phyloP scores from a whole-genome alignment of 2,797 vertebrate genomes.

The Pyrrhura leucotis region DNA sequence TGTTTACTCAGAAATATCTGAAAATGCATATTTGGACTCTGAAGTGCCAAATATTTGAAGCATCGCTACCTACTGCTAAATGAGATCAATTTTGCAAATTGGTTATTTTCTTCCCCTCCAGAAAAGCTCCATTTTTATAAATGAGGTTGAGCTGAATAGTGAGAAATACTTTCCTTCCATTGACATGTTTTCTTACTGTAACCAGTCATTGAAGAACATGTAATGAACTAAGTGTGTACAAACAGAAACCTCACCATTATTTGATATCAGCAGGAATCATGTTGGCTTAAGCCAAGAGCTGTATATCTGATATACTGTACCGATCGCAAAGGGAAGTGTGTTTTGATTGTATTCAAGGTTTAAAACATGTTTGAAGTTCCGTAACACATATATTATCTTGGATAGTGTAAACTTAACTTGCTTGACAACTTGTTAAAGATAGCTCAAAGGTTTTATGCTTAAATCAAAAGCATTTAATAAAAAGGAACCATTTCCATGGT shows the following conservation, averaged over 20 bases:
- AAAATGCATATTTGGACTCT: slow-evolving; percentile 30
- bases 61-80: slow-evolving; percentile 42
- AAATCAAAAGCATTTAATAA: not conserved
- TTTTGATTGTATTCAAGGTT: not conserved
- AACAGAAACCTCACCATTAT: not conserved
- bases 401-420: not conserved
- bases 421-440: not conserved
- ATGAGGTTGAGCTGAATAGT: not conserved
- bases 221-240: not conserved
- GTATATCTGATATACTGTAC: not conserved
- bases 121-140: not conserved
- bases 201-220: not conserved
- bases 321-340: not conserved
- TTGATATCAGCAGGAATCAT: not conserved
- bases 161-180: not conserved
- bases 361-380: not conserved
- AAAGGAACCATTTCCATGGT: not conserved
- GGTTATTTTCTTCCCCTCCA: slow-evolving; percentile 17
- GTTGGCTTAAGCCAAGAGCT: not conserved
- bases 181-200: not conserved
- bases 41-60: slow-evolving; percentile 27
- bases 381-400: not conserved
- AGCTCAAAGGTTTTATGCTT: not conserved
- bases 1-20: slow-evolving; percentile 24
- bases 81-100: slow-evolving; percentile 49